These are phyloP conservation scores for Stenchaetothrips biformis DNA, from an alignment of 2,888 invertebrate species.

Conservation along the genomic window DNA sequence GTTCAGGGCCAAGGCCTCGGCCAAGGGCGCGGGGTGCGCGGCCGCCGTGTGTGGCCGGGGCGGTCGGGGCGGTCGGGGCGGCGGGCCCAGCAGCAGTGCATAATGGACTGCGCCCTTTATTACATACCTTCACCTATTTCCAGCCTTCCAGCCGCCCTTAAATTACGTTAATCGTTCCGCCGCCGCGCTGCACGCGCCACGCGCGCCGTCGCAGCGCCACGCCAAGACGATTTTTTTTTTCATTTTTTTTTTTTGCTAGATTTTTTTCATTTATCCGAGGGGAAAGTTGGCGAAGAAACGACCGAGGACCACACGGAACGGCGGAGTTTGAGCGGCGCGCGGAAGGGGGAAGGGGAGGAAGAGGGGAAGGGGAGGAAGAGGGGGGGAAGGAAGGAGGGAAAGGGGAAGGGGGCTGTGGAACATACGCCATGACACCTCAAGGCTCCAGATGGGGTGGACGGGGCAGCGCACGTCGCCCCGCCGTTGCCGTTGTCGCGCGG, in stretches of 20 bases:
- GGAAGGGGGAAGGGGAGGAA: background rate
- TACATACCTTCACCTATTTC: constrained; percentile 18
- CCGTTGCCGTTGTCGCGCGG: too few species aligned
- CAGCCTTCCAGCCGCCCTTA: background rate
- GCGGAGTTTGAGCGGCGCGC: background rate
- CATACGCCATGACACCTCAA: background rate
- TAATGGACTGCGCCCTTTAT: constrained; percentile 12
- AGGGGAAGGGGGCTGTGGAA: background rate
- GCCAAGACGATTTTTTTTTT: background rate
- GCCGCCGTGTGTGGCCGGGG: background rate
- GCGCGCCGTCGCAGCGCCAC: background rate
- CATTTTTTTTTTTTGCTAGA: background rate
- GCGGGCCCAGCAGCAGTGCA: background rate
- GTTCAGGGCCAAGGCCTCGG: background rate
- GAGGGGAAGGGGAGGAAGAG: background rate
- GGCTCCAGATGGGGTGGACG: background rate
- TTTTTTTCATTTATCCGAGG: constrained; percentile 1
- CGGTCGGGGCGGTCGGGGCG: background rate
- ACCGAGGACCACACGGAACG: background rate
- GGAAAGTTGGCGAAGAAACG: background rate
- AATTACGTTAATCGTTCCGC: constrained; percentile 11
- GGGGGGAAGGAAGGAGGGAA: background rate
- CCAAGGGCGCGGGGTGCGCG: background rate
- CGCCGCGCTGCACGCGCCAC: background rate
- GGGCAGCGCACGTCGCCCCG: background rate